These are phyloP conservation scores for Prosapia bicincta DNA, from an alignment of 2,888 invertebrate genomes.

Conservation along the genomic window DNA sequence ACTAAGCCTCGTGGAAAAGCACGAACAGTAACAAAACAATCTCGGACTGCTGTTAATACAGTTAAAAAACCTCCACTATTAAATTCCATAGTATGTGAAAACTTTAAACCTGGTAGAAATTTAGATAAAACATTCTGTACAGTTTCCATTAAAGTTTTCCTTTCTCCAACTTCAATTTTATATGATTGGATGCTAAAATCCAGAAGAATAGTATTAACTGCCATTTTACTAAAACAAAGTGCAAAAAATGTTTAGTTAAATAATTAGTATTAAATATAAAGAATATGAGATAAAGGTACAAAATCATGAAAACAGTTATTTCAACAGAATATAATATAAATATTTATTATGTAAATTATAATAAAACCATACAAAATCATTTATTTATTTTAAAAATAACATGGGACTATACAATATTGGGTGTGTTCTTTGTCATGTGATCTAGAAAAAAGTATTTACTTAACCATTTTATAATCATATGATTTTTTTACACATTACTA, in stretches of 20 bases:
- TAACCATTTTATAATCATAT: too few species aligned
- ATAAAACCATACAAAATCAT: too few species aligned
- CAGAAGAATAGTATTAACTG: conserved; percentile 72
- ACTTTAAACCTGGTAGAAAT: conserved; percentile 66
- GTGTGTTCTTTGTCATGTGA: too few species aligned
- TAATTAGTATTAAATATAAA: not conserved
- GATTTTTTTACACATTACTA: too few species aligned
- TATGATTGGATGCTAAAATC: conserved; percentile 75
- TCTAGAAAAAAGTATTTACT: too few species aligned
- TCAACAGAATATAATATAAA: too few species aligned
- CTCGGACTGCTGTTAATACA: conserved; percentile 66
- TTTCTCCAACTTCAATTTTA: conserved; percentile 62
- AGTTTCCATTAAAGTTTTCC: conserved; percentile 61
- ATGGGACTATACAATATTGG: too few species aligned
- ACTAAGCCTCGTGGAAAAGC: conserved; percentile 72
- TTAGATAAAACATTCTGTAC: conserved; percentile 68
- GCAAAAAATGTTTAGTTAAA: too few species aligned
- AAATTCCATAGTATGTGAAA: conserved; percentile 62
- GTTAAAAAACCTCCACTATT: conserved; percentile 65
- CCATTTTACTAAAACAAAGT: conserved; percentile 52
- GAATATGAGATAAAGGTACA: too few species aligned
- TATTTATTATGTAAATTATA: too few species aligned
- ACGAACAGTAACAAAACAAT: conserved; percentile 65
- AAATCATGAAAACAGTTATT: too few species aligned
- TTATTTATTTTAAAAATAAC: too few species aligned